phyloP scores from a whole-genome alignment of 2,113 vertebrate species.

The Alouatta palliata region DNA sequence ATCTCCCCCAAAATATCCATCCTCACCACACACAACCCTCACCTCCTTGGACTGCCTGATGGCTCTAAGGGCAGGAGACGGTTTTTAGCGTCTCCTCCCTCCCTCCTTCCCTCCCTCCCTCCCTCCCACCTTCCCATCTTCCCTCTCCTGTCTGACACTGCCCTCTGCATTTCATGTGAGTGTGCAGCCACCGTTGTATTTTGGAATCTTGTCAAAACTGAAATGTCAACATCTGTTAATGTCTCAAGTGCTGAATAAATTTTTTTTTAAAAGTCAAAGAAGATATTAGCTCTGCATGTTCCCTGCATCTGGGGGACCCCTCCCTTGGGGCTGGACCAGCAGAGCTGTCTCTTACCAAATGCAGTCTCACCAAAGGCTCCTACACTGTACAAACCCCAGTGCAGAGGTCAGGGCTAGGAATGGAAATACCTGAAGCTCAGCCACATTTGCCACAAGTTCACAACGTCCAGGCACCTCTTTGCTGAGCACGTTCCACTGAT shows the following conservation, averaged over 20 bases:
- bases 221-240: neutral
- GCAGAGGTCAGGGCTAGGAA: no score
- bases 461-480: fast-evolving
- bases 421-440: no score
- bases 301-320: no score
- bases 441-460: neutral
- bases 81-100: no score
- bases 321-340: neutral
- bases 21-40: no score
- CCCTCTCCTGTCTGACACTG: no score
- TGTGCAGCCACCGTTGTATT: fast-evolving
- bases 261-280: neutral
- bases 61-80: neutral
- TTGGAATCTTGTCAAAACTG: neutral
- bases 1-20: neutral
- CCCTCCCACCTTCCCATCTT: neutral
- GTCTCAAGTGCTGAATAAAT: neutral
- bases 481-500: fast-evolving
- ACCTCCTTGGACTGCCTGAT: neutral
- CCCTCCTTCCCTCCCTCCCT: neutral
- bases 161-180: neutral
- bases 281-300: fast-evolving
- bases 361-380: neutral
- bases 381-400: fast-evolving
- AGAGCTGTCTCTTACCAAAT: neutral